Conservation (phyloP, 2,113 vertebrate genomes). For the Ondatra zibethicus region DNA sequence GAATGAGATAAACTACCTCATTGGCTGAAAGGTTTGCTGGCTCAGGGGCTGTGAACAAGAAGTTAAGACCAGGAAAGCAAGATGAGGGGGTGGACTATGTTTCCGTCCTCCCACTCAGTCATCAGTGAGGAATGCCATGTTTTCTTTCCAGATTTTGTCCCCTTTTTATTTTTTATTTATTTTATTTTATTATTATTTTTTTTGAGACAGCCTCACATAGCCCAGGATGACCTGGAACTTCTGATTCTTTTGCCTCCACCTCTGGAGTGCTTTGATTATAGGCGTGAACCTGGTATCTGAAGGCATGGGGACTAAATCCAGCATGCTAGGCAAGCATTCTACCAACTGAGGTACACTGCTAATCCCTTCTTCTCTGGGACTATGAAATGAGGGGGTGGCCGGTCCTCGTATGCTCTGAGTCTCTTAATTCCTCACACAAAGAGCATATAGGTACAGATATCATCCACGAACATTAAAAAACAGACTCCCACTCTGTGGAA, state of each 20-base stretch:
- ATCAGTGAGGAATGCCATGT: background rate
- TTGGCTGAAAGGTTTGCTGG: background rate
- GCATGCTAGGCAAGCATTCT: background rate
- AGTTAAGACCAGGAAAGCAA: fast-evolving
- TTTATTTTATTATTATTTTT: too few species aligned
- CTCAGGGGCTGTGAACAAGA: background rate
- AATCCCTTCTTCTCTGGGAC: background rate
- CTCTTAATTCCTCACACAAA: background rate
- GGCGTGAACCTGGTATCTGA: background rate
- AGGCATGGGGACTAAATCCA: background rate
- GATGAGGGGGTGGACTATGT: fast-evolving
- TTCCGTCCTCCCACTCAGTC: background rate
- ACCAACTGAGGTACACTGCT: too few species aligned
- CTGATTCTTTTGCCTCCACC: background rate
- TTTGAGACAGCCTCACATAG: background rate
- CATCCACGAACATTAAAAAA: slow-evolving; percentile 32
- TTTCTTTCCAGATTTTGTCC: background rate
- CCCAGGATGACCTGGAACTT: background rate
- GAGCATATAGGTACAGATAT: background rate
- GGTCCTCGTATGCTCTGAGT: background rate
- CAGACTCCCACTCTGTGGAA: background rate
- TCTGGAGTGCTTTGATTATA: background rate
- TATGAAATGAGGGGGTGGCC: background rate
- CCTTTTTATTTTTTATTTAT: too few species aligned
- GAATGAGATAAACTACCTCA: background rate